Evolutionary conservation across 2,113 vertebrate genomes (phyloP).

Genomic region (Excalfactoria chinensis): DNA sequence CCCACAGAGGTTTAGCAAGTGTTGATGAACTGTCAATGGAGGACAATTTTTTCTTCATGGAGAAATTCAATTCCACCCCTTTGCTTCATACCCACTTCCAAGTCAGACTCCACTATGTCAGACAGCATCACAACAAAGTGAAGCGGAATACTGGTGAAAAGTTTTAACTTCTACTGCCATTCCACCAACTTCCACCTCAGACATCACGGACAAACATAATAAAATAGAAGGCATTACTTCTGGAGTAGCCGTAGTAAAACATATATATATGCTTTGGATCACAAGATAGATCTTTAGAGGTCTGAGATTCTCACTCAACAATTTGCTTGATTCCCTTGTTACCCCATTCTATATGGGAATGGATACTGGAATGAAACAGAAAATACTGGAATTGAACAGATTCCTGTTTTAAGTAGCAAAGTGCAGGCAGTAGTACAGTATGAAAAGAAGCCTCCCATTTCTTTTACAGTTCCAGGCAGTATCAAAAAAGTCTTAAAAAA

Average conservation of each 20-base stretch:
- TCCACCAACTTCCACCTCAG: no score
- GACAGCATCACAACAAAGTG: no score
- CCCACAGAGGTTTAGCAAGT: no score
- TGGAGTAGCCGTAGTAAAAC: background rate
- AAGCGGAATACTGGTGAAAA: no score
- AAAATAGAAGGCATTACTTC: no score
- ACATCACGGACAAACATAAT: no score
- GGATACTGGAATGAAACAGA: fast-evolving
- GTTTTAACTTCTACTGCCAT: no score
- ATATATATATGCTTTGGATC: background rate
- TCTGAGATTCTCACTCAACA: background rate
- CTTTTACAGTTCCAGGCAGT: background rate
- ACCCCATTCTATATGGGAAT: background rate
- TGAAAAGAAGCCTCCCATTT: background rate
- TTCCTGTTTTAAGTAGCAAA: background rate
- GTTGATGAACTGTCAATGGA: no score
- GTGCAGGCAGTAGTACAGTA: background rate
- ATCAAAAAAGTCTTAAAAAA: background rate
- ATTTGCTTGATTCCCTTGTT: background rate
- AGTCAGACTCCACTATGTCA: no score
- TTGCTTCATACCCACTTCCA: no score
- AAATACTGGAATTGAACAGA: fast-evolving
- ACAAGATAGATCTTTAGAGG: background rate
- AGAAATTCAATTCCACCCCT: no score
- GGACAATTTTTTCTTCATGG: no score